Conservation (phyloP, 2,113 vertebrate genomes). For the Orycteropus afer region DNA sequence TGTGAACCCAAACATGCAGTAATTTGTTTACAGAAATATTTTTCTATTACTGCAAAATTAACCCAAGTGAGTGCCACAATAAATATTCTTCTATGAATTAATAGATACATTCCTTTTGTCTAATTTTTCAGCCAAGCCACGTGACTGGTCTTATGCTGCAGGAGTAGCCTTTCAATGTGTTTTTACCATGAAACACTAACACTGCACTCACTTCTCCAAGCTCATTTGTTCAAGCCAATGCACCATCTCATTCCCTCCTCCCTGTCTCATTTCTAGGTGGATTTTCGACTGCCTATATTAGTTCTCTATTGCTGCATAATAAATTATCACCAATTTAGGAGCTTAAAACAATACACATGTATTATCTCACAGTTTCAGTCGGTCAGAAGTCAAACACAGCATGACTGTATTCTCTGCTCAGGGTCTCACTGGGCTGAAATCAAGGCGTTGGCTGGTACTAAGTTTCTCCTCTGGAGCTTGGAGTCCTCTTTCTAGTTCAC, state of each 20-base stretch:
- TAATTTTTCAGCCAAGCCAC: not conserved
- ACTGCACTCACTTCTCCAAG: not conserved
- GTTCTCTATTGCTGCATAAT: not conserved
- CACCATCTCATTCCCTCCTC: not conserved
- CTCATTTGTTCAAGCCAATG: not conserved
- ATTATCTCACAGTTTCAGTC: not conserved
- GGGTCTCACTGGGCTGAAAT: not conserved
- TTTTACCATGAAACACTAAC: not conserved
- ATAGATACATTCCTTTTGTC: not conserved
- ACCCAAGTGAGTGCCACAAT: not conserved
- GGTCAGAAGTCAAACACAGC: not conserved
- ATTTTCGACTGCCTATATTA: not conserved
- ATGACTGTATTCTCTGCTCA: not conserved
- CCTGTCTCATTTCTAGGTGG: not conserved
- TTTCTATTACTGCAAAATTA: slow-evolving; percentile 31
- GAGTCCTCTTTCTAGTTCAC: not conserved
- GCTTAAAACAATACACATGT: not conserved
- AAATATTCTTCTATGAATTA: not conserved
- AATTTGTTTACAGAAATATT: not conserved
- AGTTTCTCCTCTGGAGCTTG: not conserved
- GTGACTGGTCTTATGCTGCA: not conserved
- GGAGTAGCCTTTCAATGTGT: not conserved
- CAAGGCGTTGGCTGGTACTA: not conserved
- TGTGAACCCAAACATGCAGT: not conserved
- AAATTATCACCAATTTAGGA: not conserved